A percentile compares a stretch with the other conserved stretches of the same genome.
These are phyloP conservation scores for Sebastes fasciatus DNA, from an alignment of 2,113 vertebrate species.

Conservation along the genomic window DNA sequence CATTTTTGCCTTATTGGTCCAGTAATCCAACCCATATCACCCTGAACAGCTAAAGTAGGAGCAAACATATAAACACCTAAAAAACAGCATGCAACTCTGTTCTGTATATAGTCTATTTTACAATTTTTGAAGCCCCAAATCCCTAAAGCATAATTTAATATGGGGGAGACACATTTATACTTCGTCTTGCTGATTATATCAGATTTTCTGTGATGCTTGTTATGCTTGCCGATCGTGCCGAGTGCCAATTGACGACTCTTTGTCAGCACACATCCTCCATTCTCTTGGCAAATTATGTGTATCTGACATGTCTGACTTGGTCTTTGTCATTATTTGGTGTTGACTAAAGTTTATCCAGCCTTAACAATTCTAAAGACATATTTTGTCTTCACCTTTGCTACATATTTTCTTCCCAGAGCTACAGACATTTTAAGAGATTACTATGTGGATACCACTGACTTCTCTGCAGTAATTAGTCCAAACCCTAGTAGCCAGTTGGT, in stretches of 20 bases:
- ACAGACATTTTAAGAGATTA: slow-evolving; percentile 29
- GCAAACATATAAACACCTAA: too few species aligned
- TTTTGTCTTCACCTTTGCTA: background rate
- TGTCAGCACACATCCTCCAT: background rate
- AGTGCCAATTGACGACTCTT: slow-evolving; percentile 16
- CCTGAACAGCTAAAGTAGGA: too few species aligned
- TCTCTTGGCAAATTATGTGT: background rate
- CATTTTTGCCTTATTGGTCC: too few species aligned
- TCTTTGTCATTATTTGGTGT: background rate
- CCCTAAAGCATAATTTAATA: too few species aligned
- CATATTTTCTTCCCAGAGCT: background rate
- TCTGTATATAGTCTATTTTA: too few species aligned
- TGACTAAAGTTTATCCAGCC: slow-evolving; percentile 16
- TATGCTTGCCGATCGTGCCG: slow-evolving; percentile 11
- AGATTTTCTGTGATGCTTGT: slow-evolving; percentile 7
- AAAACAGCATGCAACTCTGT: too few species aligned
- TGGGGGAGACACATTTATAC: too few species aligned
- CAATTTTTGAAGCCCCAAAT: too few species aligned
- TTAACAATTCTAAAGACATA: slow-evolving; percentile 6
- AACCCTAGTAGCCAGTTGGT: background rate
- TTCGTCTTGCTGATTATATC: slow-evolving; percentile 30
- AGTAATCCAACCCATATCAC: too few species aligned
- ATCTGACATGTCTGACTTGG: slow-evolving; percentile 16
- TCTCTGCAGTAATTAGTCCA: slow-evolving; percentile 11
- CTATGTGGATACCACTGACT: background rate